Conservation (phyloP, 2,888 invertebrate species). For the Platerodrilus igneus region DNA sequence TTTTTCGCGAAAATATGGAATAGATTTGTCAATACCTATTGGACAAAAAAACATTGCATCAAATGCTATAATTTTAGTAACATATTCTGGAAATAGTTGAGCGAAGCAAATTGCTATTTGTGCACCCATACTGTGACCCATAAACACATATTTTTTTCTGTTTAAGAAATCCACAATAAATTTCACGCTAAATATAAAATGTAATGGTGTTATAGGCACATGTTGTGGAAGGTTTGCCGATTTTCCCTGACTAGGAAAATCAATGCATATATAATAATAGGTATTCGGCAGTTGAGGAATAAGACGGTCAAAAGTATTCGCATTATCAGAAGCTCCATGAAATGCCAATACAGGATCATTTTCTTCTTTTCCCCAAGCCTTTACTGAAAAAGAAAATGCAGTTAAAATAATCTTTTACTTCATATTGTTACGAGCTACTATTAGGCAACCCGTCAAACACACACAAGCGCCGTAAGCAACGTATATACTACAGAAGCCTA, state of each 20-base stretch:
- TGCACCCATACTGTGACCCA: constrained; percentile 51
- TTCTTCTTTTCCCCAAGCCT: constrained; percentile 56
- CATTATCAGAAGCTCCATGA: constrained; percentile 58
- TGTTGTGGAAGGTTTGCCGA: constrained; percentile 52
- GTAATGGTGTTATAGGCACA: constrained; percentile 42
- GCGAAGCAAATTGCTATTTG: constrained; percentile 45
- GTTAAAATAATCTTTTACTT: too few relatives aligned
- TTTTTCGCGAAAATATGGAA: constrained; percentile 37
- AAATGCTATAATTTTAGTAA: constrained; percentile 47
- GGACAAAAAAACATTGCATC: constrained; percentile 43
- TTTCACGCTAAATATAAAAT: constrained; percentile 44
- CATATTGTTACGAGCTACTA: too few relatives aligned
- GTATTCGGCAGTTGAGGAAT: constrained; percentile 50
- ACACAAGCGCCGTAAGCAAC: too few relatives aligned
- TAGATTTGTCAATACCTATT: constrained; percentile 28
- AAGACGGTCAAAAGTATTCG: constrained; percentile 55
- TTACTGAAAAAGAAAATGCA: constrained; percentile 46
- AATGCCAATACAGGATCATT: constrained; percentile 54
- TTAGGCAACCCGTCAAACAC: too few relatives aligned
- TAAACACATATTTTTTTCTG: constrained; percentile 36
- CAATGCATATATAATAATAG: constrained; percentile 49
- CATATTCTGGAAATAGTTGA: constrained; percentile 43
- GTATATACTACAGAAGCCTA: too few relatives aligned
- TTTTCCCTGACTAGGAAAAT: constrained; percentile 58
- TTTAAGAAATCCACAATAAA: constrained; percentile 36